These are phyloP conservation scores for Oplegnathus fasciatus DNA, from an alignment of 2,113 vertebrate genomes.

Conservation along the genomic window DNA sequence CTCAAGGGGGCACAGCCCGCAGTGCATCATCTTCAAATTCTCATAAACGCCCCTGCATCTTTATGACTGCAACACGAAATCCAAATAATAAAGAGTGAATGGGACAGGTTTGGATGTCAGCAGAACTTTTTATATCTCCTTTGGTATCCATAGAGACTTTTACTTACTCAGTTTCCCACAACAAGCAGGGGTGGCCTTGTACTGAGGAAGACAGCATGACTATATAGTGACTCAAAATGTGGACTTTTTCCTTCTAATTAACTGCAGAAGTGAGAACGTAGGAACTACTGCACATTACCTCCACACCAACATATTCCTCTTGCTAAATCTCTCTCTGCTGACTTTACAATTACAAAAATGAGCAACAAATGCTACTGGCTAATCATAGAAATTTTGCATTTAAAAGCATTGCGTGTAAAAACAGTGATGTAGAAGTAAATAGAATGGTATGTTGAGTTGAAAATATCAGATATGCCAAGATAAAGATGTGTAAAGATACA, in stretches of 20 bases:
- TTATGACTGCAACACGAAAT: constrained; percentile 43
- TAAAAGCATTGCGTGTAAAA: not conserved
- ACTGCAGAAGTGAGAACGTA: not conserved
- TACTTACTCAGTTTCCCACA: constrained; percentile 17
- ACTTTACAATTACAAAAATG: not conserved
- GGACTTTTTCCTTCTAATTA: constrained; percentile 23
- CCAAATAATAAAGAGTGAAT: constrained; percentile 34
- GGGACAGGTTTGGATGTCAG: constrained; percentile 29
- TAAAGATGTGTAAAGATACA: not conserved
- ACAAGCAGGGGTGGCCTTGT: not conserved
- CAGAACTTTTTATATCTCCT: constrained; percentile 41
- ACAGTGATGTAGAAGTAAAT: not conserved
- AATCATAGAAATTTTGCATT: not conserved
- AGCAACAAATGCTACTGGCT: not conserved
- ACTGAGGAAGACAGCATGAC: not conserved
- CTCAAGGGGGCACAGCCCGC: constrained; percentile 28
- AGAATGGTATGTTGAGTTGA: not conserved
- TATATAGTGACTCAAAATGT: constrained; percentile 4
- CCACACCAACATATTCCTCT: not conserved
- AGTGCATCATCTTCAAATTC: constrained; percentile 48
- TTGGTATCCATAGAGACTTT: constrained; percentile 4
- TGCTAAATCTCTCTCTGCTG: not conserved
- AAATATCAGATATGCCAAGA: not conserved
- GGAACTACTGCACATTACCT: not conserved
- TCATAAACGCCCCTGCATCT: constrained; percentile 51